Base-by-base conservation (phyloP, 1,140 invertebrate genomes). In the Stenopsyche tienmushanensis region DNA sequence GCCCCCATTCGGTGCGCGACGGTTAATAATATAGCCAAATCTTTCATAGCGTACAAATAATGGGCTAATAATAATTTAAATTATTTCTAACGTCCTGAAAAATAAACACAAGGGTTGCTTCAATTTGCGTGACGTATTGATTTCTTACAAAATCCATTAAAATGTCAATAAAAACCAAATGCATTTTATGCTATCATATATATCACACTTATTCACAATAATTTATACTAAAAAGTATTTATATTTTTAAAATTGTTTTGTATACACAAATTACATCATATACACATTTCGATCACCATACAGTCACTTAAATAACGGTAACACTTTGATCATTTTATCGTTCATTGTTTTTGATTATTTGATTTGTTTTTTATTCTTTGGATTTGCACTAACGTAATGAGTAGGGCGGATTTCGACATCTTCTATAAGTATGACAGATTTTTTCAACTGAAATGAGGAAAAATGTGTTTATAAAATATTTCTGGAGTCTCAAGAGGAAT, bases 181-280 rank as follows among this genome's bases (percentile, higher is more conserved):
- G 57, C 57, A 60, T 60, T 60, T 45, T 21, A 60, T 60, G 57
- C 57, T 60, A 44, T 60, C 21, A 23, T 42, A 60, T 45, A 45
- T 60, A 60, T 60, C 44, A 60, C 57, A 60, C 44, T 21, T 45
- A 60, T 60, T 60, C 57, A 60, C 57, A 60, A 47, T 42, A 34
- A 13, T 47, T 47, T 47, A 9, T 47, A 20, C 44, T 9, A 9
- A 47, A n/a, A 39, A 8, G 34, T 39, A 34, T 34, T 34, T 34
- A 34, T 34, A 7, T 34, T 34, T 7, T 7, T 34, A 7, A 34
- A 34, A 34, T 34, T 13, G 29, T 13, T 13, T 39, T 8, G 7
- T 39, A n/a, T n/a, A n/a, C n/a, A n/a, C n/a, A n/a, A n/a, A n/a
- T n/a, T n/a, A n/a, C n/a, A n/a, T n/a, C n/a, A n/a, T 7, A 8